phyloP scores from a whole-genome alignment of 2,888 invertebrate genomes.

The Pyrocoelia pectoralis region DNA sequence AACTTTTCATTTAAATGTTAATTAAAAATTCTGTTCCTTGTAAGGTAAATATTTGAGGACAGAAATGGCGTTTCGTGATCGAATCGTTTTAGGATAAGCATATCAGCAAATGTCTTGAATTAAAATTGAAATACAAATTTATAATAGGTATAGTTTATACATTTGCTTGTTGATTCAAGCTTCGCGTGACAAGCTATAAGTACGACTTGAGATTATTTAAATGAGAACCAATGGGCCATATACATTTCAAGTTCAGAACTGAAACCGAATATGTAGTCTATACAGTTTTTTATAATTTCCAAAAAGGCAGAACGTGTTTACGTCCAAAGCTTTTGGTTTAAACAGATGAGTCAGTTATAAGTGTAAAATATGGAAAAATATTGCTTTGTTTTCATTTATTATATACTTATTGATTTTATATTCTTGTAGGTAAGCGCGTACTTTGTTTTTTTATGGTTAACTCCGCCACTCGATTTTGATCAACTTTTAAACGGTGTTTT shows the following conservation, averaged over 20 bases:
- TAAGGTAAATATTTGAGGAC: background rate
- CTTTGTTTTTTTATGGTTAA: too few species aligned
- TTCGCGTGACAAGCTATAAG: constrained; percentile 4
- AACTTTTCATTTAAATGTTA: constrained; percentile 12
- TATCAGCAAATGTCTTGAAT: background rate
- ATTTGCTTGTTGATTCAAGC: constrained; percentile 1
- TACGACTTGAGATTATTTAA: background rate
- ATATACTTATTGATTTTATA: too few species aligned
- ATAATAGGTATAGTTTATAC: background rate
- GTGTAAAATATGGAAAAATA: too few species aligned
- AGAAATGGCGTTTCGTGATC: constrained; percentile 1
- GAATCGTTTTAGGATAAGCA: background rate
- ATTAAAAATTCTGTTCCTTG: constrained; percentile 3
- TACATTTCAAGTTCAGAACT: background rate
- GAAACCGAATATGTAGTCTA: background rate
- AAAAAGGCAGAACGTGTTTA: too few species aligned
- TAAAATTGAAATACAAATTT: constrained; percentile 8
- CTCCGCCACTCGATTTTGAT: too few species aligned
- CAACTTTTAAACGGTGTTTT: too few species aligned
- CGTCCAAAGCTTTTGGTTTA: too few species aligned
- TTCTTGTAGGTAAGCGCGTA: too few species aligned
- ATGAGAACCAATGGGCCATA: background rate
- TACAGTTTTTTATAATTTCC: background rate
- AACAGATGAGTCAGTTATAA: too few species aligned
- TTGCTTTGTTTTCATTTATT: too few species aligned